Evolutionary conservation across 2,113 vertebrate species (phyloP), one percentile per base, ranked within the genome.

Genomic region (Pardalotus punctatus): DNA sequence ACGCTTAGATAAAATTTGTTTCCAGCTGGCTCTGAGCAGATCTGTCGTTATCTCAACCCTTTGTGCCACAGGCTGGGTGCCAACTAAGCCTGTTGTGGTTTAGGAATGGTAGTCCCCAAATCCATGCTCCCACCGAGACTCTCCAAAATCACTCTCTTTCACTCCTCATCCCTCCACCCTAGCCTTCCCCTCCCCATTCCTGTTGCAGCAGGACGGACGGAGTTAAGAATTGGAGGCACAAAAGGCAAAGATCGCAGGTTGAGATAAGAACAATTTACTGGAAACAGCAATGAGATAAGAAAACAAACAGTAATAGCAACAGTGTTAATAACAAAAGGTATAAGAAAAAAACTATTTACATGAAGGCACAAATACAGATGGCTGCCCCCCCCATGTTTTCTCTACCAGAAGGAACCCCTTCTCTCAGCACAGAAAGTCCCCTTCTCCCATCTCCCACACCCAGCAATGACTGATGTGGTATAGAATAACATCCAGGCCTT

Each of bases 331-430:
- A 53, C 18, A 45, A 60, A 53, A 69, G 12, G 33, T 58, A 16
- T 14, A 65, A 21, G 51, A 36, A 65, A 72, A 72, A 65, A 81
- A 65, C 14, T 28, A 51, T 64, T 72, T 66, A 50, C 83, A 58
- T 0, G 2, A 88, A 73, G 12, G 36, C 35, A 80, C 0, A 2
- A 80, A 72, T 25, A 80, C 3, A 4, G 14, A 35, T 0, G 0
- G 27, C 8, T 72, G 33, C 22, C 27, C 58, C 27, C 43, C 15
- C 36, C 51, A 43, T 33, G 43, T 45, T 38, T 65, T 58, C 23
- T 51, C 38, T 27, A 45, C 16, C 36, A 36, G 33, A 31, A 65
- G 33, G 36, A 65, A 23, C 3, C 2, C 15, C 28, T 73, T 66
- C 23, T 50, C 58, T 12, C 22, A 51, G 36, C 19, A 53, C 1